These are phyloP conservation scores for Oscheius onirici DNA, from an alignment of 2,888 invertebrate species.

Conservation along the genomic window DNA sequence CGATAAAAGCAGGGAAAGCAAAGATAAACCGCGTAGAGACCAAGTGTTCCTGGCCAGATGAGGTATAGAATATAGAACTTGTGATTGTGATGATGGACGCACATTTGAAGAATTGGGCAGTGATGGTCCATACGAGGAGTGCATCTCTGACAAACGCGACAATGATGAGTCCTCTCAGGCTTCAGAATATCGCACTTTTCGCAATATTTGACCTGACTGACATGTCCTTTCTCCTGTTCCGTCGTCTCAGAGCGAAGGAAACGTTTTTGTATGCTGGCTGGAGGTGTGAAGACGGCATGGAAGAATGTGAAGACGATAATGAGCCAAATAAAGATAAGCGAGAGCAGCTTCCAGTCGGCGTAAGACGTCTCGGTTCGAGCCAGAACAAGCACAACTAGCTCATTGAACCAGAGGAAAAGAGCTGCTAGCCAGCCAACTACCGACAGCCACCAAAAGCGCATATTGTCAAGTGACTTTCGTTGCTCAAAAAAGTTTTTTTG, in stretches of 20 bases:
- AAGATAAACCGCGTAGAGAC: conserved; percentile 33
- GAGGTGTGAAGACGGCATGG: conserved; percentile 36
- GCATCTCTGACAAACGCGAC: conserved; percentile 44
- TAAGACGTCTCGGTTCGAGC: conserved; percentile 6
- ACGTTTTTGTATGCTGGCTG: conserved; percentile 14
- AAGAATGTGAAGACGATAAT: conserved; percentile 50
- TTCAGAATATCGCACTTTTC: conserved; percentile 40
- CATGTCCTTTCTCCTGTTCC: not conserved
- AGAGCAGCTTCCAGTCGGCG: conserved; percentile 26
- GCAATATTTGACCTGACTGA: conserved; percentile 34
- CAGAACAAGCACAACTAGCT: conserved; percentile 13
- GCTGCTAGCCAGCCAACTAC: conserved; percentile 16
- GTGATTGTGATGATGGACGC: conserved; percentile 50
- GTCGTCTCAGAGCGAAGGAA: not conserved
- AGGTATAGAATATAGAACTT: conserved; percentile 51
- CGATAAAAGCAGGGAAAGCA: conserved; percentile 1
- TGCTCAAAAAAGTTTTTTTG: not conserved
- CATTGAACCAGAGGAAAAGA: conserved; percentile 20
- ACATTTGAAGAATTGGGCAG: conserved; percentile 52
- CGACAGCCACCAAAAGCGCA: conserved; percentile 31
- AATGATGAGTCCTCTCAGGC: conserved; percentile 53
- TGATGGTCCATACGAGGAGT: conserved; percentile 57
- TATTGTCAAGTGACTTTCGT: not conserved
- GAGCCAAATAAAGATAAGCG: conserved; percentile 38
- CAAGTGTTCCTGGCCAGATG: conserved; percentile 41